Evolutionary conservation across 2,797 vertebrate species (phyloP), one percentile per base, ranked within the genome.

Genomic region (Spizella passerina): DNA sequence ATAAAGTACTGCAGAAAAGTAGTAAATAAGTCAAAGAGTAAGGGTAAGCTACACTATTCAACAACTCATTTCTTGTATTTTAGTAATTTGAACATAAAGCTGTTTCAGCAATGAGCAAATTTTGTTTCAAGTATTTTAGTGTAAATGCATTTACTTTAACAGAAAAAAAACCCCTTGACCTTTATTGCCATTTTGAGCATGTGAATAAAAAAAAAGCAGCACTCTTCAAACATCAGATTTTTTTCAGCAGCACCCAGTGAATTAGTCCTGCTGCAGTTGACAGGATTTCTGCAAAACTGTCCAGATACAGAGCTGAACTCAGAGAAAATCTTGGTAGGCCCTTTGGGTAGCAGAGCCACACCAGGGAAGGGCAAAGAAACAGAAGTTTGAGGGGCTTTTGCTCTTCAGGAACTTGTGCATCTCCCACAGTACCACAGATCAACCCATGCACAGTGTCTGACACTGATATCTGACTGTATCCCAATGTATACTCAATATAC

Each of bases 91-190:
- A 86, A 60, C 53, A 44, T 66, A 63, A 66, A 76, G 7, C 43
- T 72, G 4, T 85, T 93, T 76, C 64, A 77, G 39, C 52, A 85
- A 30, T 43, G 66, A 82, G 55, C 39, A 61, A 70, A 72, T 77
- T 46, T 65, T 72, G 7, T 50, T 93, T 64, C 36, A 52, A 47
- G 34, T 44, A 14, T 63, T 66, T 59, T 59, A 44, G 47, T 38
- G 44, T 44, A 72, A 85, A 69, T 57, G 21, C 22, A 27, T 61
- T 84, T 76, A 43, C 38, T 91, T 61, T 46, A 77, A 65, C 3
- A 61, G 36, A 61, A 46, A 46, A 82, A 78, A 27, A 36, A 8
- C 4, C 6, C 52, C 14, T 59, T 17, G 9, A 22, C 77, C 47
- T 77, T 91, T 70, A 73, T 47, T 90, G 27, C 22, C 4, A n/a